Evolutionary conservation across 1,140 invertebrate genomes (phyloP).

Genomic region (Magallana angulata): DNA sequence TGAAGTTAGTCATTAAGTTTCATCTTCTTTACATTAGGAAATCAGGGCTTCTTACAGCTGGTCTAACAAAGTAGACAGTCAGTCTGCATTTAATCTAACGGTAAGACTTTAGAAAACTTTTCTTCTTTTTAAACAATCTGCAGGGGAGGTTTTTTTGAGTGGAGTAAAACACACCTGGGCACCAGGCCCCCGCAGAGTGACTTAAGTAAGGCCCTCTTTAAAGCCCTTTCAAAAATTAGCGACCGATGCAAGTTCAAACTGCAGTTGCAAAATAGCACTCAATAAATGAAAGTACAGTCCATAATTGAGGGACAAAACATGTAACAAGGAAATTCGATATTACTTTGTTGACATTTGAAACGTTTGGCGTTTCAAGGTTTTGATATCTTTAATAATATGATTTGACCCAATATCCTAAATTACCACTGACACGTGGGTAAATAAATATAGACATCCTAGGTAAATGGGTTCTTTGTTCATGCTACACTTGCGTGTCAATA

Average conservation of each 20-base stretch:
- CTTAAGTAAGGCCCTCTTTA: neutral
- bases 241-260: neutral
- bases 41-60: neutral
- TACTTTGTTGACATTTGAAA: constrained; percentile 3
- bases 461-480: neutral
- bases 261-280: neutral
- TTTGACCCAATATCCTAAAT: constrained; percentile 32
- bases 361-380: neutral
- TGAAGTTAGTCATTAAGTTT: neutral
- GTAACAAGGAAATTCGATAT: neutral
- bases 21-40: neutral
- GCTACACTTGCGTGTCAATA: constrained; percentile 24
- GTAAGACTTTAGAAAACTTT: neutral
- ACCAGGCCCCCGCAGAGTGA: neutral
- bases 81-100: neutral
- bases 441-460: neutral
- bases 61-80: neutral
- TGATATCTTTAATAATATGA: neutral
- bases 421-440: neutral
- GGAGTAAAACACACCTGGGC: neutral
- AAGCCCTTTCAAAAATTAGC: neutral
- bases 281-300: neutral
- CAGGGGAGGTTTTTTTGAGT: neutral
- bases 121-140: neutral
- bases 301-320: too few species aligned